These are phyloP conservation scores for Nerophis lumbriciformis DNA, from an alignment of 2,113 vertebrate genomes.

Conservation along the genomic window DNA sequence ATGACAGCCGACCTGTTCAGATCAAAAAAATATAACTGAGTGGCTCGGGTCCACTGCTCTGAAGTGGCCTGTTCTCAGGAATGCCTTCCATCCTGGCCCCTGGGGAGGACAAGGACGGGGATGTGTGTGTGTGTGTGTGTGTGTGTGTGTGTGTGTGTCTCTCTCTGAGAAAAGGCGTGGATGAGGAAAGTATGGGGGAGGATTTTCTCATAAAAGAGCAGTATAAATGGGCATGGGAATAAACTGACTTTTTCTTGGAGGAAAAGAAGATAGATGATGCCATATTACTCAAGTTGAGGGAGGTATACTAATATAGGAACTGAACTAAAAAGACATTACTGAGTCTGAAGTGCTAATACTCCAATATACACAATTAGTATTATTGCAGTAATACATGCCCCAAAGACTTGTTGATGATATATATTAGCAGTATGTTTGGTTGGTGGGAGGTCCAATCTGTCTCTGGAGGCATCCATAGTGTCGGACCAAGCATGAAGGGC, in stretches of 20 bases:
- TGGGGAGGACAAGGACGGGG: slow-evolving; percentile 49
- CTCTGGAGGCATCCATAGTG: background rate
- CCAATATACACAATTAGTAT: too few species aligned
- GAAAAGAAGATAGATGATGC: background rate
- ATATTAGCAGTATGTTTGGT: background rate
- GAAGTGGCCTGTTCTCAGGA: slow-evolving; percentile 52
- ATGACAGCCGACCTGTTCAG: slow-evolving; percentile 10
- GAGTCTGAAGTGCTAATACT: too few species aligned
- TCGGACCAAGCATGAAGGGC: background rate
- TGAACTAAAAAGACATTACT: too few species aligned
- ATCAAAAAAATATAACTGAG: slow-evolving; percentile 23
- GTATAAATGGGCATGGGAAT: slow-evolving; percentile 53
- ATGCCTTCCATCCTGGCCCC: slow-evolving; percentile 58
- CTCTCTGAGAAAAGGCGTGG: slow-evolving; percentile 20
- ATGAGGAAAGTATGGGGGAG: slow-evolving; percentile 20
- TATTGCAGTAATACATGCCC: background rate
- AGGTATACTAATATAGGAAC: background rate
- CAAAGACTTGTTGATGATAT: background rate
- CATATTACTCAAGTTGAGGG: slow-evolving; percentile 8
- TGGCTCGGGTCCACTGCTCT: slow-evolving; percentile 36
- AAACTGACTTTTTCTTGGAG: slow-evolving; percentile 1
- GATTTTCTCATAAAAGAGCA: slow-evolving; percentile 58
- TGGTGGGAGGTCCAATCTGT: slow-evolving; percentile 5
- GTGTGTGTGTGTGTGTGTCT: slow-evolving; percentile 23
- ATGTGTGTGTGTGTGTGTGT: background rate